These are phyloP conservation scores for Hemiprocne comata DNA, from an alignment of 2,113 vertebrate species.

Conservation along the genomic window DNA sequence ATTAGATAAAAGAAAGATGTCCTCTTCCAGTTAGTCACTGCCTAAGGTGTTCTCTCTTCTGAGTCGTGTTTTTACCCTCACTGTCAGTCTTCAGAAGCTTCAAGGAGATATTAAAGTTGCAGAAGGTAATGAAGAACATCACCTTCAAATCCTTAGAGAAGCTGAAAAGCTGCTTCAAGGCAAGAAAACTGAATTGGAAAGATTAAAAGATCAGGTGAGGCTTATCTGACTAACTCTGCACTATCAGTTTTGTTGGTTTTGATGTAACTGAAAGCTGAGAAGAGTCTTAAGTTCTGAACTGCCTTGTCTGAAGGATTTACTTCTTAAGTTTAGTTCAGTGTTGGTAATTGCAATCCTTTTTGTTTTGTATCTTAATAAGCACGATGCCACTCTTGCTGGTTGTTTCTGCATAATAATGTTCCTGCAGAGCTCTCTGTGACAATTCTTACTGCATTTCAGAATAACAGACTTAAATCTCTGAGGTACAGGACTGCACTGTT, in stretches of 20 bases:
- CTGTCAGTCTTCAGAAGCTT: conserved; percentile 79
- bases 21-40: background rate
- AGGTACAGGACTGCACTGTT: background rate
- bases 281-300: background rate
- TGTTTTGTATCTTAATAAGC: background rate
- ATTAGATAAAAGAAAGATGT: background rate
- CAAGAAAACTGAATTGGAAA: conserved; percentile 76
- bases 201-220: conserved; percentile 75
- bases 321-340: background rate
- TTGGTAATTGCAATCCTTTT: background rate
- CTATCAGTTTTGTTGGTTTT: background rate
- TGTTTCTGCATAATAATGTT: background rate
- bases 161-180: conserved; percentile 75
- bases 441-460: background rate
- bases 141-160: conserved; percentile 75
- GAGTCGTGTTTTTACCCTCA: background rate
- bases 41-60: background rate
- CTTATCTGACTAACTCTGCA: background rate
- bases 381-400: background rate
- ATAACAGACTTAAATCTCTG: background rate
- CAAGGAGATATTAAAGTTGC: conserved; percentile 73
- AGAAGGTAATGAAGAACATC: conserved; percentile 70
- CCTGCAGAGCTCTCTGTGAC: background rate
- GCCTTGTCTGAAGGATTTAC: background rate
- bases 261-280: background rate